Evolutionary conservation across 2,888 invertebrate genomes (phyloP), one percentile per base, ranked within the genome.

Genomic region (Agrochola macilenta): DNA sequence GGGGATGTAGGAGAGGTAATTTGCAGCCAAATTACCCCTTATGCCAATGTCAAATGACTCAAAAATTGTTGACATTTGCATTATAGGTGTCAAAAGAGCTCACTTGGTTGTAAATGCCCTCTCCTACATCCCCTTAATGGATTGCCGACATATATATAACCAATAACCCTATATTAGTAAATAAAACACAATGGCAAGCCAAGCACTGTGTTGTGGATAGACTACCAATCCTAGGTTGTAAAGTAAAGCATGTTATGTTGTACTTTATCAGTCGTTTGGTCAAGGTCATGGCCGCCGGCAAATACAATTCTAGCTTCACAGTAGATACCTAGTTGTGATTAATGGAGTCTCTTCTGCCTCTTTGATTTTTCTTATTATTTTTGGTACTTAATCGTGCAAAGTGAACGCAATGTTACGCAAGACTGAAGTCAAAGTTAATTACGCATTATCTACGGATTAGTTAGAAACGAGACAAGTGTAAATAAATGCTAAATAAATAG

Each of bases 241-340:
- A 35, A 78, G 58, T 80, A 79, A 64, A 73, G 58, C 54, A 84
- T 76, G 80, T 60, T 57, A 73, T 76, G 80, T 61, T 61, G 80
- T 75, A 82, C 66, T 74, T 83, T 78, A 82, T 82, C 65, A 77
- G 80, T 49, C 30, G 69, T 26, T 66, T 63, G 79, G 81, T 66
- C 83, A 82, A 82, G 83, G 83, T 83, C 74, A 82, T n/a, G 57
- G 72, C 63, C 58, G 54, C 49, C 63, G 61, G 70, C 54, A 52
- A 65, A 71, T 68, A 78, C 63, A 83, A 72, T 52, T 78, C 66
- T 68, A 68, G 61, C 43, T 69, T 57, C 11, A 63, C 63, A 68
- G 43, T 74, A 68, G 49, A 74, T 26, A 39, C 35, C 35, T 69
- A 26, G 17, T 14, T 63, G 58, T 58, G 26, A 60, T 73, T 52